These are phyloP conservation scores for Natrix natrix DNA, from an alignment of 2,797 vertebrate genomes.

Conservation along the genomic window DNA sequence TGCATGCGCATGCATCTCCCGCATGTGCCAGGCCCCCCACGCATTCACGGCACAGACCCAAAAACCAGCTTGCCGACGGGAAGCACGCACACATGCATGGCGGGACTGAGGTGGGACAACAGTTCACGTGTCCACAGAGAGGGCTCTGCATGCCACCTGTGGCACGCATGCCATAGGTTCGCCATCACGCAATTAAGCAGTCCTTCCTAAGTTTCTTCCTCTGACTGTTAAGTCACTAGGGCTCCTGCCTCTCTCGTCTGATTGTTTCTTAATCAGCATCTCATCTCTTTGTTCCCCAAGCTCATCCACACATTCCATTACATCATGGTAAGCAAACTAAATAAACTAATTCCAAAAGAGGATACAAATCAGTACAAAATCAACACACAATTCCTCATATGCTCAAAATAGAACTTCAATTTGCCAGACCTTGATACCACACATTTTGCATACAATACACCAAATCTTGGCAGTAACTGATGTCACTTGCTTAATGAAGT, in stretches of 20 bases:
- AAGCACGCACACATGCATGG: too few species aligned
- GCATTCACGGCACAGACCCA: too few species aligned
- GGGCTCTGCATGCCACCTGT: too few species aligned
- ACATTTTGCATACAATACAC: neutral
- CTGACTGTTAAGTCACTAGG: neutral
- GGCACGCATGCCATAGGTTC: too few species aligned
- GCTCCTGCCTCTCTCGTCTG: neutral
- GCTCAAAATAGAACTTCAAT: neutral
- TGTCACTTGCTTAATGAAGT: neutral
- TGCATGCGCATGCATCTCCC: too few species aligned
- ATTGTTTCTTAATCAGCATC: neutral
- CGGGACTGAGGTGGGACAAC: too few species aligned
- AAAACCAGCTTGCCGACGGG: too few species aligned
- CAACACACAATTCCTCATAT: neutral
- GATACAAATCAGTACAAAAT: neutral
- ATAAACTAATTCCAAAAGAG: conserved; percentile 6
- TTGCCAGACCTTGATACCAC: neutral
- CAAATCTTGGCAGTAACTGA: neutral
- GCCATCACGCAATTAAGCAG: neutral
- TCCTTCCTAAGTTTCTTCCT: neutral
- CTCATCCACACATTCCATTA: too few species aligned
- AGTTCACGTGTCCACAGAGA: too few species aligned
- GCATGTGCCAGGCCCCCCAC: too few species aligned
- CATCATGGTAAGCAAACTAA: conserved; percentile 32
- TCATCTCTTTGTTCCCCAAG: too few species aligned